Evolutionary conservation across 2,113 vertebrate genomes (phyloP), one percentile per base, ranked within the genome.

Genomic region (Gobius niger): DNA sequence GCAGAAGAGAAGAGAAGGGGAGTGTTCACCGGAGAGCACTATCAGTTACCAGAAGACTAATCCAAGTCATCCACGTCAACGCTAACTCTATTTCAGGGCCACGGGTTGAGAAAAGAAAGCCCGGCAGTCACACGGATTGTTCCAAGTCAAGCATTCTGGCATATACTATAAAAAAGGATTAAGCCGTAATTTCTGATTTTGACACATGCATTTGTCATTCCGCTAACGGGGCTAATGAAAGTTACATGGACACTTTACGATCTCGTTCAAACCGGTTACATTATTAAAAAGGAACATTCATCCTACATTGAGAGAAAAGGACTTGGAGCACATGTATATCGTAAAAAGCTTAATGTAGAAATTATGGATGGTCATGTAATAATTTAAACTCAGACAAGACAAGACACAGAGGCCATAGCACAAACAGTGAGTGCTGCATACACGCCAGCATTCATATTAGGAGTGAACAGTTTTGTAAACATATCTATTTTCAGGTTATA

Each of bases 251-350:
- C 87, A 87, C 89, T 92, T 91, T 91, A 92, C 87, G 85, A 89
- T 89, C 82, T 83, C 92, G 91, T 94, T 90, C 91, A 91, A 93
- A 92, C 91, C 74, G 71, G 88, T 90, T 93, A 86, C 91, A 93
- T 94, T 92, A 94, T 94, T 93, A 90, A 90, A 16, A 92, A 85
- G 82, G 79, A 68, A 75, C 76, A 85, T 83, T 88, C 81, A 85
- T 92, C 82, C 82, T 79, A 69, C 77, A 84, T 80, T 81, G 77
- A 66, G 44, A 70, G 74, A 90, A 85, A 72, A 82, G 72, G 73
- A 83, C 19, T 82, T 80, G 84, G 82, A 78, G 78, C 52, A 65
- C 4, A 82, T 87, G 6, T 56, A 56, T 56, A 56, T 83, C 91
- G 79, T 53, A 89, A 92, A 90, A 88, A 89, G 61, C n/a, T 87